Evolutionary conservation across 2,888 invertebrate genomes (phyloP).

Genomic region (Drosophila mercatorum): DNA sequence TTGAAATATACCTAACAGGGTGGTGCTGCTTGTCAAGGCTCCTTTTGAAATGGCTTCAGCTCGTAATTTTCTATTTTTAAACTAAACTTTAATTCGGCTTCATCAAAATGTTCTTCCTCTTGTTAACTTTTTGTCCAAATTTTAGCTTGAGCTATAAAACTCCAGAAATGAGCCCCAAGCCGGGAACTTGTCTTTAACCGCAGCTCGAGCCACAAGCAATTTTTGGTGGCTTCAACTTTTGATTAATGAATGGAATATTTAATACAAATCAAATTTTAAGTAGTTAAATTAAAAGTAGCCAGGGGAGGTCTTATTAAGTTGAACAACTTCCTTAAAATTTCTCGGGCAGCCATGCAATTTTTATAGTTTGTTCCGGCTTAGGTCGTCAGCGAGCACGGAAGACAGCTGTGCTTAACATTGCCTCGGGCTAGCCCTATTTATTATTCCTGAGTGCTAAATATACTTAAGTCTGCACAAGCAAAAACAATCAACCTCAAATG

Average conservation of each 20-base stretch:
- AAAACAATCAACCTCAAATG: constrained; percentile 1
- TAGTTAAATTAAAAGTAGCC: background rate
- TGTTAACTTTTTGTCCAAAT: background rate
- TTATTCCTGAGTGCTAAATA: background rate
- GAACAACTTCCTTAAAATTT: background rate
- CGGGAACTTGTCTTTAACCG: too few species aligned
- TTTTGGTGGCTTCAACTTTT: background rate
- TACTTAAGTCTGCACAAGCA: background rate
- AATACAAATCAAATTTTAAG: background rate
- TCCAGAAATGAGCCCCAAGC: too few species aligned
- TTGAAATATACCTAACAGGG: background rate
- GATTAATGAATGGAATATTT: background rate
- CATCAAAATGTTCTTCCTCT: background rate
- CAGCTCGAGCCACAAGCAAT: background rate
- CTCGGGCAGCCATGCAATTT: background rate
- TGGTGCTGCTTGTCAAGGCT: background rate
- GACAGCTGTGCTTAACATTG: background rate
- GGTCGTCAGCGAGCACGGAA: too few species aligned
- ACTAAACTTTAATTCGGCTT: background rate
- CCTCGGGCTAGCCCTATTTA: background rate
- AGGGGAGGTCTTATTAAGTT: background rate
- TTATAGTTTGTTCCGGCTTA: background rate
- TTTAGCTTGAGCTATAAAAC: too few species aligned
- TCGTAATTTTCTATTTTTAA: too few species aligned
- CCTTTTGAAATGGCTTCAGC: too few species aligned